A percentile compares a stretch with the other conserved stretches of the same genome.
Conservation (phyloP, 53 echinoderm and acorn worm species). For the Echinarachnius parma region DNA sequence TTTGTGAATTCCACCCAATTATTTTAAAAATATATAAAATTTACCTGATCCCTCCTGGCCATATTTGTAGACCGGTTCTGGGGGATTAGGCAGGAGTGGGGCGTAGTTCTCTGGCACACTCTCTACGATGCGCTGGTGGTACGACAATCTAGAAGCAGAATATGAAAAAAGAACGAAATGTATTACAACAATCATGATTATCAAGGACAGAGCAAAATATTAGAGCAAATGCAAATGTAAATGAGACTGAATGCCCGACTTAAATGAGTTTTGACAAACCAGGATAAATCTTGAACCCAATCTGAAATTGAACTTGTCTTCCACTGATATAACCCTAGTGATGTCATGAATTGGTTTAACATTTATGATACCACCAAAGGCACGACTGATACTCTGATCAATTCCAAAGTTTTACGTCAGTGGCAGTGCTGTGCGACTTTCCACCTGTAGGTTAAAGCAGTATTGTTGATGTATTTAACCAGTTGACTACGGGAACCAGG, state of each 20-base stretch:
- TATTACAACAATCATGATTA: background rate
- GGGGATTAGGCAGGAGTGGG: conserved; percentile 69
- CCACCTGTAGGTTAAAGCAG: no score
- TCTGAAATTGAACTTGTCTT: no score
- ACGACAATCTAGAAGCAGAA: conserved; percentile 57
- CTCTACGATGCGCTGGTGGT: conserved; percentile 88
- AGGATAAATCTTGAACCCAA: no score
- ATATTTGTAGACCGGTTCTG: conserved; percentile 85
- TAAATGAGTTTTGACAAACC: background rate
- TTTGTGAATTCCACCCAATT: no score
- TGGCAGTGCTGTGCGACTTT: no score
- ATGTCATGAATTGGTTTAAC: background rate
- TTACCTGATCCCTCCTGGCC: conserved; percentile 85
- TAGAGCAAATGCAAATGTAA: background rate
- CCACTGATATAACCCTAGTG: background rate
- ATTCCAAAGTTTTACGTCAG: no score
- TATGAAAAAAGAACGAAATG: background rate
- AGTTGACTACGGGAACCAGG: no score
- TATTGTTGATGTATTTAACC: no score
- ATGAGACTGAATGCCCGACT: background rate
- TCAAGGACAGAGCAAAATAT: background rate
- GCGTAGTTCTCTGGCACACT: conserved; percentile 80
- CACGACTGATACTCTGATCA: no score
- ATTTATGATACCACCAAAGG: no score
- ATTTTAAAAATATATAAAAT: no score